phyloP scores from a whole-genome alignment of 2,113 vertebrate genomes.

The Mohoua ochrocephala region DNA sequence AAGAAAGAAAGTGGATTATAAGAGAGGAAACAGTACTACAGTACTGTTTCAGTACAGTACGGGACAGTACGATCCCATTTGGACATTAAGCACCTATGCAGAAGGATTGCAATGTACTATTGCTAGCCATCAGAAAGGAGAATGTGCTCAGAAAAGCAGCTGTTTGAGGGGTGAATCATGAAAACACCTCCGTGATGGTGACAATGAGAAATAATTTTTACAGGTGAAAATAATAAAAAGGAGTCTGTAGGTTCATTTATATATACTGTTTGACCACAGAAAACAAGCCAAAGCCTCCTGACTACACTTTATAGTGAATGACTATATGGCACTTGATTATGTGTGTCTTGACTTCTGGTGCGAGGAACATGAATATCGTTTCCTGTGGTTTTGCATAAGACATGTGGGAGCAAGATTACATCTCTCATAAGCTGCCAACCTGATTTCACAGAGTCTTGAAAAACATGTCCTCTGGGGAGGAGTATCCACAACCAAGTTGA shows the following conservation, averaged over 20 bases:
- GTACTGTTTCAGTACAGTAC: background rate
- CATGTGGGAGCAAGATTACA: background rate
- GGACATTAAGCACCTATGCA: background rate
- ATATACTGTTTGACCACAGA: background rate
- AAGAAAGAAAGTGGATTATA: background rate
- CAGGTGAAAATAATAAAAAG: background rate
- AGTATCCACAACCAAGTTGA: constrained; percentile 37
- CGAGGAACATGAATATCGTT: background rate
- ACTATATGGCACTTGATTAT: background rate
- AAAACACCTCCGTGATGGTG: background rate
- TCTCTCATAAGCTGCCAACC: constrained; percentile 65
- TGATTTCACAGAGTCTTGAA: constrained; percentile 64
- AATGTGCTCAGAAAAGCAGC: background rate
- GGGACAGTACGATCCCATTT: background rate
- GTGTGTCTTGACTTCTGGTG: background rate
- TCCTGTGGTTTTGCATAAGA: constrained; percentile 36
- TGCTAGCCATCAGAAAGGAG: background rate
- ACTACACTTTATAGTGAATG: background rate
- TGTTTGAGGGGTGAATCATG: background rate
- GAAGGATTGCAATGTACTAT: background rate
- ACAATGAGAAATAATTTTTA: background rate
- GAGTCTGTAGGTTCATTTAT: background rate
- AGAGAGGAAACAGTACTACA: background rate
- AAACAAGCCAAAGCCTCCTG: background rate
- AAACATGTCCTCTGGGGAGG: constrained; percentile 58